Percentiles rank a stretch among this genome's conserved stretches.
phyloP scores from a whole-genome alignment of 2,888 invertebrate species.

The Hemistola chrysoprasaria region DNA sequence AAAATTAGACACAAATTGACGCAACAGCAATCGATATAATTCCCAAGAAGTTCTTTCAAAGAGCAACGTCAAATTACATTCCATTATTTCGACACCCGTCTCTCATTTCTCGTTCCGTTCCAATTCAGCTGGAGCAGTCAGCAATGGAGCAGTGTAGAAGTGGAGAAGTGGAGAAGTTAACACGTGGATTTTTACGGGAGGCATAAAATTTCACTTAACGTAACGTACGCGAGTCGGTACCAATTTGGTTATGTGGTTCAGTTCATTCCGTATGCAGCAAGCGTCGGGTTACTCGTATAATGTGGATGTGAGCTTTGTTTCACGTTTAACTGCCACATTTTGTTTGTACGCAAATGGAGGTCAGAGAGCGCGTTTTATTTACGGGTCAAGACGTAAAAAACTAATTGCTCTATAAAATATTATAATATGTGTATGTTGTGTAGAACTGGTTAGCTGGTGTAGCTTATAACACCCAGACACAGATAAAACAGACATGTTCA shows the following conservation, averaged over 20 bases:
- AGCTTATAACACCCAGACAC: too few species aligned
- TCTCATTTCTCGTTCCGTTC: constrained; percentile 15
- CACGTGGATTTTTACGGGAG: constrained; percentile 59
- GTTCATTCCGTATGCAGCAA: constrained; percentile 53
- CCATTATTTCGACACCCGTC: constrained; percentile 14
- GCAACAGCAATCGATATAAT: constrained; percentile 3
- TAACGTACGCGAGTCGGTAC: constrained; percentile 45
- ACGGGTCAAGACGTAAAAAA: constrained; percentile 12
- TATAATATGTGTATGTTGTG: neutral
- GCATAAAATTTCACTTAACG: constrained; percentile 69
- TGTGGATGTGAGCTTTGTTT: constrained; percentile 54
- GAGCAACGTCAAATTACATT: constrained; percentile 14
- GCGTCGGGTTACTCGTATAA: constrained; percentile 47
- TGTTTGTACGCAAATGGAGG: constrained; percentile 26
- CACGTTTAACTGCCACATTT: constrained; percentile 39
- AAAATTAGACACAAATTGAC: neutral
- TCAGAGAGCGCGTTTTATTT: constrained; percentile 19
- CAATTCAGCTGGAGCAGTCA: constrained; percentile 17
- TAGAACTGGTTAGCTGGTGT: neutral
- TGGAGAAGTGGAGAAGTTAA: constrained; percentile 5
- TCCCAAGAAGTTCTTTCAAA: constrained; percentile 11
- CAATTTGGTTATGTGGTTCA: constrained; percentile 56
- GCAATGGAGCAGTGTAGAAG: too few species aligned
- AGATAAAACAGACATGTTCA: too few species aligned
- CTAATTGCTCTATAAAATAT: constrained; percentile 6